Evolutionary conservation across 2,113 vertebrate species (phyloP).

Genomic region (Bufo gargarizans): DNA sequence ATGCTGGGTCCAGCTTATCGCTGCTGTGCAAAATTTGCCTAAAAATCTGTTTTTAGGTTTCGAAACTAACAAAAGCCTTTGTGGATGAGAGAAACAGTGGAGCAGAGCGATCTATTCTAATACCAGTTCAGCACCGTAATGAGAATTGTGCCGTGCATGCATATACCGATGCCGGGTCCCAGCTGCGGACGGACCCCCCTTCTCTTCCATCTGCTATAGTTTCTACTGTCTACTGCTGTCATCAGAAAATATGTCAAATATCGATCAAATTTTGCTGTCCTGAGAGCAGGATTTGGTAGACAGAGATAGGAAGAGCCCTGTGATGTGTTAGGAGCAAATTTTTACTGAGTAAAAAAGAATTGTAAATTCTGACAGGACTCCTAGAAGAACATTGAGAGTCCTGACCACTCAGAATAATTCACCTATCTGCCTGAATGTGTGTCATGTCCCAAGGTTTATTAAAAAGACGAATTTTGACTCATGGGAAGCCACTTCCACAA

Average conservation of each 20-base stretch:
- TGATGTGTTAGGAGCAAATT: too few relatives aligned
- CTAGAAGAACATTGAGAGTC: too few relatives aligned
- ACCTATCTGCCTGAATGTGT: too few relatives aligned
- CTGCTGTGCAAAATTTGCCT: neutral
- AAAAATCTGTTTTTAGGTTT: conserved; percentile 12
- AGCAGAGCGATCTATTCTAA: neutral
- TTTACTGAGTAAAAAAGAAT: too few relatives aligned
- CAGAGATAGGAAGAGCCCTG: too few relatives aligned
- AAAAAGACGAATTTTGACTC: too few relatives aligned
- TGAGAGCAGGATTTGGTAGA: too few relatives aligned
- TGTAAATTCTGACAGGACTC: too few relatives aligned
- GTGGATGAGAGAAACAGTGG: neutral
- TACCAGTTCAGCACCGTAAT: neutral
- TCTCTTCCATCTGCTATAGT: neutral
- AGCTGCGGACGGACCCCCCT: neutral
- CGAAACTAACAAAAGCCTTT: neutral
- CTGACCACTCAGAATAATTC: too few relatives aligned
- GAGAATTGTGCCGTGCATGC: neutral
- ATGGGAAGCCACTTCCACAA: too few relatives aligned
- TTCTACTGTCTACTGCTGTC: neutral
- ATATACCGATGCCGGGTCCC: neutral
- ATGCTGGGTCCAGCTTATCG: conserved; percentile 2
- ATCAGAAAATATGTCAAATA: neutral
- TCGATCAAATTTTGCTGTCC: too few relatives aligned
- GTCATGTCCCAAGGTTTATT: too few relatives aligned